Conservation (phyloP, 1,140 invertebrate species). For the Drosophila neocordata region DNA sequence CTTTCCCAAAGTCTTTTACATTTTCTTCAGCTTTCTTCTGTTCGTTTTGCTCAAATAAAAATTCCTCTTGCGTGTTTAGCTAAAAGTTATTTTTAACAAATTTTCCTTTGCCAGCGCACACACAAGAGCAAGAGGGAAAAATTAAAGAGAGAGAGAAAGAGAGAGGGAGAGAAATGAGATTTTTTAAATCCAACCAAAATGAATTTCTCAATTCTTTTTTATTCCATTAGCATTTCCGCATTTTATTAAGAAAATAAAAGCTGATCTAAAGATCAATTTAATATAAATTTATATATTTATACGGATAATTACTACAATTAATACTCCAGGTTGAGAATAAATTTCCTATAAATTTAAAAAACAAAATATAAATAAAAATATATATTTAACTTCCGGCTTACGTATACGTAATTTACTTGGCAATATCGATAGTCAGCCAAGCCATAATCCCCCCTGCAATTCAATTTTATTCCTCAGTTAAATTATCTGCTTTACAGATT, state of each 20-base stretch:
- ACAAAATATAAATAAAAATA: too few species aligned
- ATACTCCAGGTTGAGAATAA: not conserved
- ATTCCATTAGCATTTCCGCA: conserved; percentile 33
- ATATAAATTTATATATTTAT: not conserved
- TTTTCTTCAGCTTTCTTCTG: conserved; percentile 33
- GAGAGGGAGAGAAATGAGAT: conserved; percentile 52
- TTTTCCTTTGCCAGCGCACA: conserved; percentile 54
- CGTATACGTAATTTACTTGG: conserved; percentile 40
- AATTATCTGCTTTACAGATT: not conserved
- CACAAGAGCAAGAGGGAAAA: not conserved
- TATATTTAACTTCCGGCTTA: conserved; percentile 21
- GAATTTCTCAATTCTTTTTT: conserved; percentile 35
- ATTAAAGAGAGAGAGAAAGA: not conserved
- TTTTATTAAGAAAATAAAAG: conserved; percentile 26
- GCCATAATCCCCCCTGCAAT: conserved; percentile 13
- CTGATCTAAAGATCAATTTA: not conserved
- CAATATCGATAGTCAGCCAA: conserved; percentile 5
- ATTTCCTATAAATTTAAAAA: too few species aligned
- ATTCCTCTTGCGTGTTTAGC: conserved; percentile 82
- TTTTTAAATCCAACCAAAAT: conserved; percentile 53
- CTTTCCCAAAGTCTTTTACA: conserved; percentile 25
- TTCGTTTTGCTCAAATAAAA: conserved; percentile 77
- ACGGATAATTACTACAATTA: conserved; percentile 5
- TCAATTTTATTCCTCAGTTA: not conserved
- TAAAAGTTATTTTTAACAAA: conserved; percentile 83